These are phyloP conservation scores for Clunio marinus DNA, from an alignment of 2,888 invertebrate species.

Conservation along the genomic window DNA sequence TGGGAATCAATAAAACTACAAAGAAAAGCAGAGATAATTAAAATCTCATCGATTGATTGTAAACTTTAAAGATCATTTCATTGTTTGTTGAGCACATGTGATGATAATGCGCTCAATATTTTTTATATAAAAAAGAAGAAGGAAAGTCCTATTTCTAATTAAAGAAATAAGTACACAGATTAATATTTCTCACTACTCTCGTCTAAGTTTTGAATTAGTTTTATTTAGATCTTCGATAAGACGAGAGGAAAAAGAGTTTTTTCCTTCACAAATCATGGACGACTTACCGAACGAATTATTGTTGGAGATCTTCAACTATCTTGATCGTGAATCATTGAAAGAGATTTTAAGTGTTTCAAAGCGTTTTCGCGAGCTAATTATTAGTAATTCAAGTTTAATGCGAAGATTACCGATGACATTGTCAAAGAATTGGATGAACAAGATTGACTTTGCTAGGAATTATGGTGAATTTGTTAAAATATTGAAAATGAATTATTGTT, in stretches of 20 bases:
- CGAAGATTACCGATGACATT: constrained; percentile 28
- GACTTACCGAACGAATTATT: constrained; percentile 18
- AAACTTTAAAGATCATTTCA: too few species aligned
- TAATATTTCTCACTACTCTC: not conserved
- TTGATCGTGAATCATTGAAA: constrained; percentile 12
- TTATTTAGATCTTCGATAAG: not conserved
- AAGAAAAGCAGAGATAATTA: too few species aligned
- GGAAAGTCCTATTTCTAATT: not conserved
- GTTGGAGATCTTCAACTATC: constrained; percentile 13
- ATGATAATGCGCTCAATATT: too few species aligned
- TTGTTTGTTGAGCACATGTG: too few species aligned
- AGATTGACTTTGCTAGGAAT: constrained; percentile 23
- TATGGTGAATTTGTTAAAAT: constrained; percentile 33
- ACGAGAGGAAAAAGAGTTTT: too few species aligned
- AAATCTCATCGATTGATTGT: too few species aligned
- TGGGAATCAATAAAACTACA: too few species aligned
- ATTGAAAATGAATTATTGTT: constrained; percentile 20
- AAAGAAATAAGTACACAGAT: not conserved
- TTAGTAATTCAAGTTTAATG: constrained; percentile 9
- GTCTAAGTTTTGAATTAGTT: not conserved
- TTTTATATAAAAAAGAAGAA: too few species aligned
- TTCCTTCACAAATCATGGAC: too few species aligned
- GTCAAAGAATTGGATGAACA: constrained; percentile 26
- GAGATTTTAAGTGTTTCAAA: not conserved
- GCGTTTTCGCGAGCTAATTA: constrained; percentile 16